Base-by-base conservation (phyloP, 2,888 invertebrate genomes). In the Lasioglossum vierecki region DNA sequence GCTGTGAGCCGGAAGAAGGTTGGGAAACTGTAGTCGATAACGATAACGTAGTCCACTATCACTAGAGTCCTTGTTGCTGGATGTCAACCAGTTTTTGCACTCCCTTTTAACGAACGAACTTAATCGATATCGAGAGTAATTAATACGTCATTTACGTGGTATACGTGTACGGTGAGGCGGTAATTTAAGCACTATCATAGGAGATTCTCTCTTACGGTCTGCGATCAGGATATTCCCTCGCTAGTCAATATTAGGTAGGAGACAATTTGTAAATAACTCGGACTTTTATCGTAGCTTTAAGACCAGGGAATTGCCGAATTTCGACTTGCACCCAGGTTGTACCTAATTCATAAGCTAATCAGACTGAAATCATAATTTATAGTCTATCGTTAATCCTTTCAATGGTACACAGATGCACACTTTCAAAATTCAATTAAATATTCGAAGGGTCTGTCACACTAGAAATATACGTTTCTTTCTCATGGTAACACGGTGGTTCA, bases 231-330 rank as follows among this genome's bases (percentile, higher is more conserved):
- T 90, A 92, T 93, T 94, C 94, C 94, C 95, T 94, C 93, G 94
- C 93, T 94, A 94, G 95, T 95, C 95, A 95, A 95, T 95, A 95
- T 94, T 94, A 94, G 93, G 87, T 94, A 92, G 92, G 84, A 70
- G 87, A 71, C 88, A 92, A 93, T 92, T 92, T 92, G 92, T 93
- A 93, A 83, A 93, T 92, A 91, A 79, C 57, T 80, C 82, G 66
- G 15, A 60, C 53, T 57, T 35, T 35, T 82, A 82, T 79, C 30
- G 6, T 79, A 87, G 30, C 0, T 60, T 35, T 83, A 88, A 80
- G 70, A 30, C 5, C 11, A n/a, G 57, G 57, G 57, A 57, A n/a
- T n/a, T 9, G 11, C 4, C 57, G n/a, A 57, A n/a, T 57, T 57
- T n/a, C 11, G 57, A 4, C 0, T 4, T 11, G 57, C 11, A 57